Conservation (phyloP, 1,140 invertebrate genomes). For the Meteorus sp. region DNA sequence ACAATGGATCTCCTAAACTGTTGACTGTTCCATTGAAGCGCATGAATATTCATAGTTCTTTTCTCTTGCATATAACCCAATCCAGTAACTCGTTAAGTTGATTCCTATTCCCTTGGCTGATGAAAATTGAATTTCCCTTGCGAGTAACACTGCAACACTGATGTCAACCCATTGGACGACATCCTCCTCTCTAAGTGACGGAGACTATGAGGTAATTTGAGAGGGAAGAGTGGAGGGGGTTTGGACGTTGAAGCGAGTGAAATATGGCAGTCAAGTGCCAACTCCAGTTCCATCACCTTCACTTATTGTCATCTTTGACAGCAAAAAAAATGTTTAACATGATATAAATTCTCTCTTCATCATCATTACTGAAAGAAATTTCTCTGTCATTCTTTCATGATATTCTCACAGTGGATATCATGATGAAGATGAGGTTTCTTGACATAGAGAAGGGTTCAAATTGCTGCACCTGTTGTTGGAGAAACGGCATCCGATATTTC, state of each 20-base stretch:
- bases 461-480: not conserved
- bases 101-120: conserved; percentile 21
- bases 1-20: conserved; percentile 16
- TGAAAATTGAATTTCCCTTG: conserved; percentile 24
- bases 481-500: no score
- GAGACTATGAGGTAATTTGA: not conserved
- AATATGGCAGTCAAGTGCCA: no score
- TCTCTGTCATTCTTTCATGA: no score
- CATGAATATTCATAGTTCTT: conserved; percentile 26
- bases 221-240: no score
- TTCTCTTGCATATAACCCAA: conserved; percentile 23
- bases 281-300: no score
- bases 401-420: no score
- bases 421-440: no score
- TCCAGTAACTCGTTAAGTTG: conserved; percentile 26
- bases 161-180: conserved; percentile 18
- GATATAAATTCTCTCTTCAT: no score
- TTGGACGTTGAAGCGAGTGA: no score
- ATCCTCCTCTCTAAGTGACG: not conserved
- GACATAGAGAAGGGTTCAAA: not conserved
- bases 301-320: no score
- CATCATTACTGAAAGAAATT: not conserved
- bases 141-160: conserved; percentile 15
- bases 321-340: no score
- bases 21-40: conserved; percentile 2